Evolutionary conservation across 1,140 invertebrate genomes (phyloP), one percentile per base, ranked within the genome.

Genomic region (Stegodyphus dumicola): DNA sequence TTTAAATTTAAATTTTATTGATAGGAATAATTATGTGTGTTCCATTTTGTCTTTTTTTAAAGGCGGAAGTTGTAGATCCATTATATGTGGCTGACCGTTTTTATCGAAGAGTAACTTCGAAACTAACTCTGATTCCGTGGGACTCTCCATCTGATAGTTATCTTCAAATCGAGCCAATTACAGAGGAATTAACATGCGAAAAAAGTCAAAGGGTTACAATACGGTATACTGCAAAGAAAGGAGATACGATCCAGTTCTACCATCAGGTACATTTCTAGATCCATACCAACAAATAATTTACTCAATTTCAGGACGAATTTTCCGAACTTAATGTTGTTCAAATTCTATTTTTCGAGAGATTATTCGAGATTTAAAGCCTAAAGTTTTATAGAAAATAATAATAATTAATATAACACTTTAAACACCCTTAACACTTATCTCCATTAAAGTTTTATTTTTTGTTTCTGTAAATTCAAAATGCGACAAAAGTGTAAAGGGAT

Each of bases 131-230:
- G 6, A 73, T 78, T 6, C 17, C 78, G 0, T 87, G 86, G 86
- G 73, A 64, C 52, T 87, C 86, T 49, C 73, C 74, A 0, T 87
- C 86, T 10, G 60, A 52, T 10, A 77, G 66, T 64, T 77, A 83
- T 17, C 17, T 87, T 5, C 86, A 87, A 48, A 83, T 87, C 13
- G n/a, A 81, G 56, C 51, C 86, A 0, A 56, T 51, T n/a, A 13
- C 53, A 7, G n/a, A 18, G 0, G 49, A 77, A 17, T 17, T 87
- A 17, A 48, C 73, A 5, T 87, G 86, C n/a, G 86, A 77, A 0
- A 77, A 65, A 17, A 13, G 49, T 6, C 60, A 83, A 7, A 18
- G 64, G 6, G 74, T 87, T 5, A 81, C 53, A 18, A 49, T 87
- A 13, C n/a, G 66, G 17, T 87, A 83, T 52, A 87, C 78, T 4